Conservation (phyloP, 2,888 invertebrate species). For the Limulus polyphemus region DNA sequence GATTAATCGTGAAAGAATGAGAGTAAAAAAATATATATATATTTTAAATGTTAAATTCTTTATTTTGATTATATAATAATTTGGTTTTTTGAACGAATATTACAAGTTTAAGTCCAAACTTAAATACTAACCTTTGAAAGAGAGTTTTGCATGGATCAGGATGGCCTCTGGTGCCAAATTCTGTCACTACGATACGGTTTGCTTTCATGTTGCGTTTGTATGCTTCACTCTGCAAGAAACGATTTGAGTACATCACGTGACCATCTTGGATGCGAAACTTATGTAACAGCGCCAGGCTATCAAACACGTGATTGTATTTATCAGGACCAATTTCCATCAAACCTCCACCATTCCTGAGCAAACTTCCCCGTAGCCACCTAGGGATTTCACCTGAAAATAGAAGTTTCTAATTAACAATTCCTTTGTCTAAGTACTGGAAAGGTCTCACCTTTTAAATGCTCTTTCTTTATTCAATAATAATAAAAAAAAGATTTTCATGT, state of each 20-base stretch:
- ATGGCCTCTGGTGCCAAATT: conserved; percentile 62
- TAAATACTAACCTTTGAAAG: conserved; percentile 33
- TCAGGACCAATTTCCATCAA: conserved; percentile 64
- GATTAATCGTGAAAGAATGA: no score
- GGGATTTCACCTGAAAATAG: conserved; percentile 47
- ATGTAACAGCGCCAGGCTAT: conserved; percentile 54
- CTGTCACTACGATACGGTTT: conserved; percentile 65
- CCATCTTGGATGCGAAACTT: conserved; percentile 62
- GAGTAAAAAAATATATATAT: no score
- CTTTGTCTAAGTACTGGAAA: no score
- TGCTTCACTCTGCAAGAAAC: conserved; percentile 58
- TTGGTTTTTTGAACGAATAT: no score
- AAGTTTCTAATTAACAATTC: no score
- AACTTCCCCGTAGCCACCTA: conserved; percentile 60
- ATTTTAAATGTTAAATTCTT: no score
- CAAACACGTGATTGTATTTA: conserved; percentile 72
- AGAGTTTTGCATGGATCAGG: conserved; percentile 56
- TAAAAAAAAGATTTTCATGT: no score
- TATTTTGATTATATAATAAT: no score
- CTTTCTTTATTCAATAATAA: no score
- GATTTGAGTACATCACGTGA: conserved; percentile 62
- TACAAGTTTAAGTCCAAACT: no score
- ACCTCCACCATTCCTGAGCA: conserved; percentile 82
- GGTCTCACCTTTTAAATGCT: no score
- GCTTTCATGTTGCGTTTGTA: conserved; percentile 46